Evolutionary conservation across 1,140 invertebrate species (phyloP), one percentile per base, ranked within the genome.

Genomic region (Drosophila serrata): DNA sequence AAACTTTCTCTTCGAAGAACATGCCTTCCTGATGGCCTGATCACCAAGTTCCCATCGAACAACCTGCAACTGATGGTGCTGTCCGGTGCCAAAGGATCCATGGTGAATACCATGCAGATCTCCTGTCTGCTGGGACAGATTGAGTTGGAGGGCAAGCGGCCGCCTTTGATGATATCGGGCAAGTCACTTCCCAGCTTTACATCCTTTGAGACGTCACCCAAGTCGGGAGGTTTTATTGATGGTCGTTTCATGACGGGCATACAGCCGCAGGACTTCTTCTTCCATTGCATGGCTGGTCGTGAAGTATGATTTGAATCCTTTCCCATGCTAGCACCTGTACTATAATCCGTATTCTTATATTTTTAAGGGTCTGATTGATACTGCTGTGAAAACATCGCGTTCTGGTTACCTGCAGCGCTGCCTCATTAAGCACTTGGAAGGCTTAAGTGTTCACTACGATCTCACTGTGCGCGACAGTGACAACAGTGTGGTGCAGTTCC

Each of bases 231-330:
- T 15, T 99, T 99, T 92, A 97, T 99, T 39, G 97, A 97, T 81
- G 97, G 98, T 4, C 94, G 99, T 31, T 99, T 99, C 88, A 96
- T 99, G 95, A 99, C 98, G 1, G 99, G 99, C 58, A 98, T 99
- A 73, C 95, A 97, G 87, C 98, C 98, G 1, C 98, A 99, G 93
- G 99, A 99, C 92, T 99, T 99, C 91, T 99, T 99, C 93, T 99
- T 99, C 93, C 99, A 99, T 95, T 99, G 99, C 92, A 99, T 99
- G 99, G 99, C 99, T 56, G 99, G 99, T 70, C 95, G 99, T 93
- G 99, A 99, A 95, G 96, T 95, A 91, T 75, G 74, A 35, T 46
- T 27, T 9, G 0, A 46, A 31, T 59, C 15, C 22, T 17, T 53
- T 27, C n/a, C 12, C 0, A 13, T 15, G 4, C 7, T 19, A 19